Evolutionary conservation across 2,797 vertebrate genomes (phyloP), one percentile per base, ranked within the genome.

Genomic region (Phalloptychus januarius): DNA sequence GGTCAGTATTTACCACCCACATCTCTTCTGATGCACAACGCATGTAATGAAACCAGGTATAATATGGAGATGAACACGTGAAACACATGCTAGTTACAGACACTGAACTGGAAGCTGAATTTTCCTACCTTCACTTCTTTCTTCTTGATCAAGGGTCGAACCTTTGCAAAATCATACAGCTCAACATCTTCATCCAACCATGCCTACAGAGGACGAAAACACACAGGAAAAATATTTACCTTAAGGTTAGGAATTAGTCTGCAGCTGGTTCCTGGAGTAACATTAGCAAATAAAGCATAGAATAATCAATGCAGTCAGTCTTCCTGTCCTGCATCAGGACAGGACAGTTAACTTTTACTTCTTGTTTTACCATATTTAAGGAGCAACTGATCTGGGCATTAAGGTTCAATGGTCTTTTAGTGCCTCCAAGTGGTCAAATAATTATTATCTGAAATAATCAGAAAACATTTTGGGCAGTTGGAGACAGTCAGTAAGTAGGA

Each of bases 151-250:
- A 94, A 81, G 0, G 98, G 97, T 74, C 77, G 82, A 80, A 96
- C 93, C 83, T 96, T 96, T 45, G 96, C 97, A 71, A 93, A 96
- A 61, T 96, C 95, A 48, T 99, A 99, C 16, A 99, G 95, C 10
- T 93, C 91, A 7, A 94, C 96, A 79, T 98, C 96, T 1, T 93
- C 88, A 23, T 99, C 97, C 80, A 98, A 52, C 98, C 98, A 99
- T 4, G 94, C 74, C 93, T 94, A 84, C 25, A 50, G 7, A n/a
- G 0, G 28, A 15, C 15, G 67, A 1, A 50, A 7, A 0, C 7
- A 77, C 42, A 13, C 7, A 28, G 25, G 8, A 38, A 38, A 42
- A 28, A 13, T 3, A n/a, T 69, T n/a, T n/a, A 69, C 38, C 38
- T 61, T 12, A 58, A 58, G 12, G 13, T 33, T 15, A 33, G 28